Evolutionary conservation across 2,888 invertebrate genomes (phyloP).

Genomic region (Lissocephala sabroskyi): DNA sequence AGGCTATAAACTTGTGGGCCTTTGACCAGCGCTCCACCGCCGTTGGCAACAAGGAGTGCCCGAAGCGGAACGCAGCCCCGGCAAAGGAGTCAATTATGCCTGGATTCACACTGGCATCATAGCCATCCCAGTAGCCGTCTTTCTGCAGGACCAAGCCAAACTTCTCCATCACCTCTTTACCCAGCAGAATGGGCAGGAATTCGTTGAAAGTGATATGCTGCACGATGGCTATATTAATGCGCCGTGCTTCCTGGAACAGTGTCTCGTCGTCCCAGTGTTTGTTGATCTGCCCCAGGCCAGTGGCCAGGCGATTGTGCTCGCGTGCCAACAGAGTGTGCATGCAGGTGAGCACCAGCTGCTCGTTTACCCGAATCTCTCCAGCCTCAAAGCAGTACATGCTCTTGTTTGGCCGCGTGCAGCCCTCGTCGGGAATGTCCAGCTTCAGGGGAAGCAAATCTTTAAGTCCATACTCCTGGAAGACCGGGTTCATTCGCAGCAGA

Average conservation of each 20-base stretch:
- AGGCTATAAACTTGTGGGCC: constrained; percentile 94
- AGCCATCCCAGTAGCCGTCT: constrained; percentile 77
- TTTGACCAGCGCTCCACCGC: constrained; percentile 95
- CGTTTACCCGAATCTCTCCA: constrained; percentile 93
- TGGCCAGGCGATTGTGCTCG: constrained; percentile 91
- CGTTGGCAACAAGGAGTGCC: constrained; percentile 91
- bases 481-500: constrained; percentile 89
- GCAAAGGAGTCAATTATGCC: constrained; percentile 91
- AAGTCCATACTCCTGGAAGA: constrained; percentile 88
- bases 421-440: constrained; percentile 92
- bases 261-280: constrained; percentile 96
- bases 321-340: constrained; percentile 94
- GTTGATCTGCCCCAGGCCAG: constrained; percentile 83
- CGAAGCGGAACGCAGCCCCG: constrained; percentile 93
- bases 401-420: constrained; percentile 90
- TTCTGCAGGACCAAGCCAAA: constrained; percentile 88
- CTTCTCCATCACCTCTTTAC: constrained; percentile 93
- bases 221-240: constrained; percentile 88
- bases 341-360: constrained; percentile 89
- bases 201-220: constrained; percentile 94
- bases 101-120: constrained; percentile 88
- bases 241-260: constrained; percentile 88
- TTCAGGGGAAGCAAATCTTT: constrained; percentile 91
- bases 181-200: constrained; percentile 89
- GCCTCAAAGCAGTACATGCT: constrained; percentile 95